Percentiles rank a stretch among this genome's conserved stretches.
Evolutionary conservation across 2,888 invertebrate genomes (phyloP).

Genomic region (Abscondita cerata): DNA sequence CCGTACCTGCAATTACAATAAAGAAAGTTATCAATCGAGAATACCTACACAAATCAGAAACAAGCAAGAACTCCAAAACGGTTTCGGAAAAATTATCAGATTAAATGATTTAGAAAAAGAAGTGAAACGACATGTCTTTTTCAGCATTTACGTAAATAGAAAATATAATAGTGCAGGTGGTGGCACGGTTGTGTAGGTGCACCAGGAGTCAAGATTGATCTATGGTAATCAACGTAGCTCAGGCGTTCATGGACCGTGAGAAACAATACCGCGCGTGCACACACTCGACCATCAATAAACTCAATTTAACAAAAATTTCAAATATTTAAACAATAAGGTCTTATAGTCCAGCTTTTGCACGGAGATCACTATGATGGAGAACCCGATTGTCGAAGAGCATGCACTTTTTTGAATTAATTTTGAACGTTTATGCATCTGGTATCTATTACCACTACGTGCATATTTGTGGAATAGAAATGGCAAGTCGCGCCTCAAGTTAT

Average conservation of each 20-base stretch:
- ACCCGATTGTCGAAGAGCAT: background rate
- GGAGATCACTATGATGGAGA: constrained; percentile 4
- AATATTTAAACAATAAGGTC: constrained; percentile 4
- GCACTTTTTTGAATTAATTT: too few species aligned
- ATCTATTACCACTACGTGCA: constrained; percentile 10
- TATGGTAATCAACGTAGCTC: constrained; percentile 47
- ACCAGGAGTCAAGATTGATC: constrained; percentile 43
- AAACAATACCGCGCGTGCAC: constrained; percentile 39
- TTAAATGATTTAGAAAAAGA: constrained; percentile 22
- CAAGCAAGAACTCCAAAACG: constrained; percentile 5
- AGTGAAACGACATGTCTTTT: constrained; percentile 24
- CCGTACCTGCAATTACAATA: constrained; percentile 66
- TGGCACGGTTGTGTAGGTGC: constrained; percentile 38
- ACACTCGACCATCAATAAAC: constrained; percentile 16
- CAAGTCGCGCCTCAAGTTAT: constrained; percentile 28
- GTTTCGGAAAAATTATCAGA: constrained; percentile 27
- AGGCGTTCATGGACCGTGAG: constrained; percentile 46
- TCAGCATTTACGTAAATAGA: constrained; percentile 14
- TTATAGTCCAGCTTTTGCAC: background rate
- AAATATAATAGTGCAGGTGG: constrained; percentile 17
- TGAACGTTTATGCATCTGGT: constrained; percentile 2
- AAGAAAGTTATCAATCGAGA: background rate
- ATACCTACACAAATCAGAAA: too few species aligned
- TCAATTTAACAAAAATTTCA: constrained; percentile 12
- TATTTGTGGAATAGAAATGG: constrained; percentile 25